Conservation (phyloP, 2,797 vertebrate genomes). For the Amblyraja radiata region DNA sequence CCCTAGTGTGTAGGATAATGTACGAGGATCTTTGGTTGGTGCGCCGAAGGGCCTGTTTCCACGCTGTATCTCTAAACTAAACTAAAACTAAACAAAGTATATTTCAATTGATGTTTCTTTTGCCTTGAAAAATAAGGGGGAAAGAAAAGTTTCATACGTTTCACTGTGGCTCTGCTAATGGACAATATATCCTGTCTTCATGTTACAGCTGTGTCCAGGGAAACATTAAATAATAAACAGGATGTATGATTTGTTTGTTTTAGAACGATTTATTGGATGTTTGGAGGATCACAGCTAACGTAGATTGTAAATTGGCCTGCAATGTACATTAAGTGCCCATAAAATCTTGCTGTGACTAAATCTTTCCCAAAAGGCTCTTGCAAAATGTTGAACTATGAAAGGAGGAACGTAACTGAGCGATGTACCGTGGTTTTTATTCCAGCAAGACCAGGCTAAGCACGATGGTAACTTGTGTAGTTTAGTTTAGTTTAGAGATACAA, state of each 20-base stretch:
- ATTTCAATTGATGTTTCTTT: not conserved
- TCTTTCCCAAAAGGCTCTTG: not conserved
- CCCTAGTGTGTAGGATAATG: no score
- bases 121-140: not conserved
- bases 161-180: not conserved
- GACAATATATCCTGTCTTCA: not conserved
- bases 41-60: no score
- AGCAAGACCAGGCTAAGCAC: not conserved
- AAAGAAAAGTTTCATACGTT: not conserved
- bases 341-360: not conserved
- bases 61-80: no score
- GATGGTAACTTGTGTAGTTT: no score
- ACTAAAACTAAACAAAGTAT: not conserved
- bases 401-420: no score
- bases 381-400: not conserved
- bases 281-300: not conserved
- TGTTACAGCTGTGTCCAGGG: no score
- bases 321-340: not conserved
- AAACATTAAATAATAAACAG: slow-evolving; percentile 9
- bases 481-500: no score
- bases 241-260: slow-evolving; percentile 20
- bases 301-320: not conserved
- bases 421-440: not conserved
- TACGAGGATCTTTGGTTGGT: no score
- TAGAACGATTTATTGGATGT: slow-evolving; percentile 11